Evolutionary conservation across 2,113 vertebrate species (phyloP).

Genomic region (Catagonus wagneri): DNA sequence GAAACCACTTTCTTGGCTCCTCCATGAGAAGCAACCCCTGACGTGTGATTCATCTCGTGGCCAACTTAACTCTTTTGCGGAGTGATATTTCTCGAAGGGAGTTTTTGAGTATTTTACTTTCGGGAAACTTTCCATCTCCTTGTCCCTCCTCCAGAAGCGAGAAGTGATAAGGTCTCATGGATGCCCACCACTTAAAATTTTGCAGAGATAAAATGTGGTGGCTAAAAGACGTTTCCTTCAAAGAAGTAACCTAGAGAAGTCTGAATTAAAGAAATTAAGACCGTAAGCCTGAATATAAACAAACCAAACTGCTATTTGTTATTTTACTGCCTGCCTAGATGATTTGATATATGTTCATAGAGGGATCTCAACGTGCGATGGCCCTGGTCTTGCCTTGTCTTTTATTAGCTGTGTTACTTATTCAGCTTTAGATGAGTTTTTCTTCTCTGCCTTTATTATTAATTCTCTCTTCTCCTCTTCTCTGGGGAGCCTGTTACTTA

Average conservation of each 20-base stretch:
- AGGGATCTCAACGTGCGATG: accelerated
- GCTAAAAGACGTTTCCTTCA: background rate
- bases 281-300: background rate
- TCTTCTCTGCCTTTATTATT: background rate
- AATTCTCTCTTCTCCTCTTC: background rate
- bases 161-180: background rate
- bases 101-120: background rate
- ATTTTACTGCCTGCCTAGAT: background rate
- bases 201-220: background rate
- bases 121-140: background rate
- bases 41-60: background rate
- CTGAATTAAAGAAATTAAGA: background rate
- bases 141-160: background rate
- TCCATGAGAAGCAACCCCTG: no score
- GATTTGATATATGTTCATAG: background rate
- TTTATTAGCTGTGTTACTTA: background rate
- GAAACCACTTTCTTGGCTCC: no score
- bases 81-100: background rate
- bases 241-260: background rate
- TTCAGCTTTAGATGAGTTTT: background rate
- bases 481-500: accelerated
- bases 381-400: background rate
- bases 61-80: background rate
- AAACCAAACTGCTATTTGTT: background rate
- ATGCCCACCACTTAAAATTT: background rate